Evolutionary conservation across 2,888 invertebrate species (phyloP).

Genomic region (Baronia brevicornis): DNA sequence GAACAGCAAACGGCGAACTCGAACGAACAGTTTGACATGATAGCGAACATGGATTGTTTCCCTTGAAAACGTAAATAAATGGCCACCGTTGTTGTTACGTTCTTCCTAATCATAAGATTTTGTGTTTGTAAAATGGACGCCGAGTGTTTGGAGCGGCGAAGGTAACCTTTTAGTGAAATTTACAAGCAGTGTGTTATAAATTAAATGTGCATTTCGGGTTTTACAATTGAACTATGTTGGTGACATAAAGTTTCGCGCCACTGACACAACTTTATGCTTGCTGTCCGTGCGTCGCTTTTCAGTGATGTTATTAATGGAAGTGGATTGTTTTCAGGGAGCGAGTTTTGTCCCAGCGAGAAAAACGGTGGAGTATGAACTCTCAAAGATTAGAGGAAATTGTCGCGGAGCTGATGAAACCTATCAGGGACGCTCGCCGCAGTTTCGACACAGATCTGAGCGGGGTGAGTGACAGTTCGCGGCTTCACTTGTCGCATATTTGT

Average conservation of each 20-base stretch:
- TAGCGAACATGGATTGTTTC: slow-evolving; percentile 56
- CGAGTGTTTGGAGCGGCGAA: slow-evolving; percentile 41
- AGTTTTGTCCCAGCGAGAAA: slow-evolving; percentile 42
- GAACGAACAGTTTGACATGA: slow-evolving; percentile 38
- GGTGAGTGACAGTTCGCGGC: slow-evolving; percentile 56
- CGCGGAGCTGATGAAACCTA: slow-evolving; percentile 63
- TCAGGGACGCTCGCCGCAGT: slow-evolving; percentile 54
- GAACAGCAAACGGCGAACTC: slow-evolving; percentile 29
- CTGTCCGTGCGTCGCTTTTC: slow-evolving; percentile 37
- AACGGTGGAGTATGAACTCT: slow-evolving; percentile 66
- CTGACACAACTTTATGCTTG: slow-evolving; percentile 29
- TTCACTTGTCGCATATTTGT: no score
- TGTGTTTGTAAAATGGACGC: slow-evolving; percentile 70
- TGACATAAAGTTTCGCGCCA: slow-evolving; percentile 70
- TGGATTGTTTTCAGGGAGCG: slow-evolving; percentile 53
- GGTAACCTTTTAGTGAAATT: slow-evolving; percentile 33
- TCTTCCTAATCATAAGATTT: slow-evolving; percentile 54
- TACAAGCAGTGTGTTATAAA: slow-evolving; percentile 2
- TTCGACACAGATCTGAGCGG: slow-evolving; percentile 62
- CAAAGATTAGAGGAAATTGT: slow-evolving; percentile 60
- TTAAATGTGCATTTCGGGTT: slow-evolving; percentile 20
- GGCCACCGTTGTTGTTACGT: slow-evolving; percentile 71
- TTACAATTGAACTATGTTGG: slow-evolving; percentile 41
- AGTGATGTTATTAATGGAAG: slow-evolving; percentile 56
- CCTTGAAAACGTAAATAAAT: slow-evolving; percentile 69